Evolutionary conservation across 2,113 vertebrate species (phyloP).

Genomic region (Ardeotis arabs): DNA sequence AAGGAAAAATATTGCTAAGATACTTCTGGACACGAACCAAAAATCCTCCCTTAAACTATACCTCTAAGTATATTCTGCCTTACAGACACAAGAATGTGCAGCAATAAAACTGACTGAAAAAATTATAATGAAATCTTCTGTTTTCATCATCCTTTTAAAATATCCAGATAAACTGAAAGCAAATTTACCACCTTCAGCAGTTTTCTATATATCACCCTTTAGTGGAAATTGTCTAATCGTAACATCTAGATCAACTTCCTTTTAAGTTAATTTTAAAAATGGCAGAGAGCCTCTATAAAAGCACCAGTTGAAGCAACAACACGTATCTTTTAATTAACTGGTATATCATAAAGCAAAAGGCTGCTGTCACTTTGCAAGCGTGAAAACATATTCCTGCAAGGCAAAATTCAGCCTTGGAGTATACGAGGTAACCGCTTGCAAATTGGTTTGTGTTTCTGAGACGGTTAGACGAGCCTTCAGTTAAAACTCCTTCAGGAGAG

Average conservation of each 20-base stretch:
- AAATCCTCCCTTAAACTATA: background rate
- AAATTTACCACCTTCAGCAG: background rate
- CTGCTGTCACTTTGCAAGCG: background rate
- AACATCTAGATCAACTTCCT: background rate
- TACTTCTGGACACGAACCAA: background rate
- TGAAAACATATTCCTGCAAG: background rate
- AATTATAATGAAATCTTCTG: background rate
- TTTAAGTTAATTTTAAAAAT: background rate
- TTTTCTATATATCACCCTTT: background rate
- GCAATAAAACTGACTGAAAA: background rate
- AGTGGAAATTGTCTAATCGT: background rate
- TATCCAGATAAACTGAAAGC: background rate
- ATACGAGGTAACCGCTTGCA: background rate
- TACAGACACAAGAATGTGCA: background rate
- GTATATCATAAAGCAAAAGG: background rate
- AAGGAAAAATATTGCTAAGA: background rate
- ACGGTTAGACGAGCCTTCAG: background rate
- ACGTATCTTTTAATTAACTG: background rate
- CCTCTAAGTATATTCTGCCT: background rate
- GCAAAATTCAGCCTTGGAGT: background rate
- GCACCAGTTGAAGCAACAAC: background rate
- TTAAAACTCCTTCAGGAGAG: background rate
- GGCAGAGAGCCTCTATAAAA: background rate
- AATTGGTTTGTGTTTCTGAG: background rate
- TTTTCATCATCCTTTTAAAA: background rate